These are phyloP conservation scores for Saxicola maurus DNA, from an alignment of 2,797 vertebrate species.

Conservation along the genomic window DNA sequence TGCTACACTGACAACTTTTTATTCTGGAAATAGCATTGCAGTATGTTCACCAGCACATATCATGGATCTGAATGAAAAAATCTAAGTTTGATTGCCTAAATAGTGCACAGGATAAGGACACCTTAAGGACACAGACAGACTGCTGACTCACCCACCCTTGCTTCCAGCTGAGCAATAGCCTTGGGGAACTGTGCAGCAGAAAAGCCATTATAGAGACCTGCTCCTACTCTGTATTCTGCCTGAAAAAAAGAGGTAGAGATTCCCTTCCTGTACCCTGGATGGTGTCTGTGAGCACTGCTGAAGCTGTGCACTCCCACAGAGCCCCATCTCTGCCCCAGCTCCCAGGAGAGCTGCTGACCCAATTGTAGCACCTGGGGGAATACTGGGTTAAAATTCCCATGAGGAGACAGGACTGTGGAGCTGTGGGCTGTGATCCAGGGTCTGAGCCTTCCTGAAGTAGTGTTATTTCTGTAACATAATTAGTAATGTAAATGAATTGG, in stretches of 20 bases:
- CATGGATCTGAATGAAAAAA: neutral
- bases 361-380: neutral
- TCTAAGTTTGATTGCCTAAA: neutral
- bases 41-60: neutral
- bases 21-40: neutral
- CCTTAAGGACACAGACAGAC: neutral
- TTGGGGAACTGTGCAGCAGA: neutral
- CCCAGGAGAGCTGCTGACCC: neutral
- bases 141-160: neutral
- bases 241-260: neutral
- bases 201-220: neutral
- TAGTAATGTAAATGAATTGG: neutral
- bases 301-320: neutral
- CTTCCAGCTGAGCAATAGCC: neutral
- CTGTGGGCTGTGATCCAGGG: neutral
- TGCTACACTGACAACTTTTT: neutral
- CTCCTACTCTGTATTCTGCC: neutral
- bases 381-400: neutral
- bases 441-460: neutral
- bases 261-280: neutral
- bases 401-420: neutral
- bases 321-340: rapidly evolving
- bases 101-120: neutral
- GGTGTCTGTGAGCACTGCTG: neutral
- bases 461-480: neutral